Evolutionary conservation across 2,113 vertebrate species (phyloP).

Genomic region (Ploceus nigricollis): DNA sequence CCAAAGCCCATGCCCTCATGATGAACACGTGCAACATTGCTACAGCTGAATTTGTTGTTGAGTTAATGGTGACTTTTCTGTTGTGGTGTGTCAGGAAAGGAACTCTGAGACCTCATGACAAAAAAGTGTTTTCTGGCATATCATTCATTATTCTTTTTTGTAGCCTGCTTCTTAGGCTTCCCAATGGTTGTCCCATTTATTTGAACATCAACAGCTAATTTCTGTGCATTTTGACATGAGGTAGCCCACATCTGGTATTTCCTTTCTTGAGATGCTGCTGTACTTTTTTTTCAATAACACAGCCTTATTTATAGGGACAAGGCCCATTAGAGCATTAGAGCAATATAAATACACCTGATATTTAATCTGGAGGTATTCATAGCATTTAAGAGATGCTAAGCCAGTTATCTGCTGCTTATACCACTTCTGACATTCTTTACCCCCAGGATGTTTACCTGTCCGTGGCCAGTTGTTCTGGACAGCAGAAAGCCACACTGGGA

Average conservation of each 20-base stretch:
- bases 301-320: not conserved
- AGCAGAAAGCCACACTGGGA: conserved; percentile 40
- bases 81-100: not conserved
- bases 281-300: not conserved
- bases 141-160: not conserved
- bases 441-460: conserved; percentile 56
- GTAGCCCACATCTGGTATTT: not conserved
- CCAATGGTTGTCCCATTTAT: not conserved
- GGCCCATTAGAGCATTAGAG: not conserved
- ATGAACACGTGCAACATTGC: not conserved
- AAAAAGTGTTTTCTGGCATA: not conserved
- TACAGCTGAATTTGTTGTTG: not conserved
- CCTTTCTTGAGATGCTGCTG: not conserved
- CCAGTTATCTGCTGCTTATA: not conserved
- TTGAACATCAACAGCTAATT: not conserved
- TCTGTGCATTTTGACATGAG: not conserved
- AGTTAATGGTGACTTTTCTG: not conserved
- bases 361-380: not conserved
- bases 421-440: not conserved
- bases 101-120: not conserved
- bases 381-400: not conserved
- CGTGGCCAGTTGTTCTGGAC: conserved; percentile 25
- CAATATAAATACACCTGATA: not conserved
- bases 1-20: not conserved
- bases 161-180: not conserved